phyloP scores from a whole-genome alignment of 2,888 invertebrate species.

The Belgica antarctica region DNA sequence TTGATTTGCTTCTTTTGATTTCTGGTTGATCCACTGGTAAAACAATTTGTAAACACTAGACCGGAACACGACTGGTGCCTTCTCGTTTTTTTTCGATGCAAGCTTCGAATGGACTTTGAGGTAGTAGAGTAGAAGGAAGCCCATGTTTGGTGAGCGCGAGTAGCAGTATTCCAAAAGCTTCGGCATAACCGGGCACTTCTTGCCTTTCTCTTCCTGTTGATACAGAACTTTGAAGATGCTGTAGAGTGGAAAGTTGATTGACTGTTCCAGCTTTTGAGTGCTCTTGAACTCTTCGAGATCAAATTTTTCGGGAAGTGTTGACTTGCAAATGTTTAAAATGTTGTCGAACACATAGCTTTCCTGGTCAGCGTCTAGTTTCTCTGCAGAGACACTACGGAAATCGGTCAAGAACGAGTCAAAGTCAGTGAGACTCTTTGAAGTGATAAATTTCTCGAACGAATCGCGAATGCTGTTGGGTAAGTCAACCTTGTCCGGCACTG shows the following conservation, averaged over 20 bases:
- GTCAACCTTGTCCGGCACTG: conserved; percentile 53
- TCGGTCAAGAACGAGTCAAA: conserved; percentile 54
- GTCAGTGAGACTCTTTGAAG: conserved; percentile 51
- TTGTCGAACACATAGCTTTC: conserved; percentile 54
- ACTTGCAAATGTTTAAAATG: conserved; percentile 51
- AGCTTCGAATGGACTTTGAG: conserved; percentile 72
- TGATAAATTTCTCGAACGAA: conserved; percentile 53
- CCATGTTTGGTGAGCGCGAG: conserved; percentile 68
- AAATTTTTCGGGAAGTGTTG: conserved; percentile 51
- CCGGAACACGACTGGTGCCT: conserved; percentile 68
- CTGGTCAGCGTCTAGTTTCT: conserved; percentile 53
- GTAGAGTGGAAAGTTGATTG: conserved; percentile 79
- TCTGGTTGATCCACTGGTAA: conserved; percentile 55
- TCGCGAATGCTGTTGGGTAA: conserved; percentile 52
- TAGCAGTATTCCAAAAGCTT: conserved; percentile 75
- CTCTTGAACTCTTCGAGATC: conserved; percentile 60
- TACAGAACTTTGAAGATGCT: conserved; percentile 82
- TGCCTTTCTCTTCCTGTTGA: conserved; percentile 70
- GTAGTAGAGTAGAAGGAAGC: conserved; percentile 85
- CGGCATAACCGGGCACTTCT: conserved; percentile 70
- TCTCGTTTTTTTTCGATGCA: conserved; percentile 58
- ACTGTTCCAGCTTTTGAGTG: conserved; percentile 61
- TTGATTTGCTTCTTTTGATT: conserved; percentile 57
- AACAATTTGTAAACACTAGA: conserved; percentile 84
- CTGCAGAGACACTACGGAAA: conserved; percentile 50